These are phyloP conservation scores for Peromyscus maniculatus DNA, from an alignment of 2,113 vertebrate species.

Conservation along the genomic window DNA sequence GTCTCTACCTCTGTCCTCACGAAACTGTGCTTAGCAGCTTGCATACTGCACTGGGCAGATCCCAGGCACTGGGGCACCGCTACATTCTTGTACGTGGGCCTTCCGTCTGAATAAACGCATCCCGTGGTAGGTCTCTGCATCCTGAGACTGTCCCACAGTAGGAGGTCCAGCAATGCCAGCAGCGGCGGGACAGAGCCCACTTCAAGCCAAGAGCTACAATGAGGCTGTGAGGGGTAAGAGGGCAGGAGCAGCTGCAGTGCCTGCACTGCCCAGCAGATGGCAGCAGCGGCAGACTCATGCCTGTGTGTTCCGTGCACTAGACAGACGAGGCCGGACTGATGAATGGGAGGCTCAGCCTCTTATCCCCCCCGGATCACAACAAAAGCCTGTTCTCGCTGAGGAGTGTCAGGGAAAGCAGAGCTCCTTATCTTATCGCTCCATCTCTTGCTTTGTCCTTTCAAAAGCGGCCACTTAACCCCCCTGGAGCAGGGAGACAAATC, in stretches of 20 bases:
- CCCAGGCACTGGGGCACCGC: background rate
- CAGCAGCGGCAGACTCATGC: conserved; percentile 66
- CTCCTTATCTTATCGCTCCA: conserved; percentile 73
- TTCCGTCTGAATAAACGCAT: background rate
- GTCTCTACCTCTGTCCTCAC: background rate
- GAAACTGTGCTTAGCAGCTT: background rate
- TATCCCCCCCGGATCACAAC: conserved; percentile 65
- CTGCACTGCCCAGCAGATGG: conserved; percentile 25
- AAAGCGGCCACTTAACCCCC: conserved; percentile 70
- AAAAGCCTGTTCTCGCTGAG: conserved; percentile 70
- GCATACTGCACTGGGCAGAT: background rate
- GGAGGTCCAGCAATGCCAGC: background rate
- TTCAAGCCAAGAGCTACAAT: background rate
- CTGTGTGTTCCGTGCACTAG: fast-evolving
- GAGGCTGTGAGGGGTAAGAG: background rate
- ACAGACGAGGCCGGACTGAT: background rate
- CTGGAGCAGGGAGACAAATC: conserved; percentile 46
- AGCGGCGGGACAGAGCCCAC: background rate
- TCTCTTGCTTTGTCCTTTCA: conserved; percentile 74
- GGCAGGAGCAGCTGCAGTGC: background rate
- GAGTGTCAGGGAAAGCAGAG: conserved; percentile 61
- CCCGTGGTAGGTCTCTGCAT: background rate
- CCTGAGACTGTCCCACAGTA: background rate
- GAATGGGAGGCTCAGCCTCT: conserved; percentile 47
- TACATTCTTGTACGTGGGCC: background rate